Conservation (phyloP, 2,888 invertebrate genomes). For the Cinara cedri region DNA sequence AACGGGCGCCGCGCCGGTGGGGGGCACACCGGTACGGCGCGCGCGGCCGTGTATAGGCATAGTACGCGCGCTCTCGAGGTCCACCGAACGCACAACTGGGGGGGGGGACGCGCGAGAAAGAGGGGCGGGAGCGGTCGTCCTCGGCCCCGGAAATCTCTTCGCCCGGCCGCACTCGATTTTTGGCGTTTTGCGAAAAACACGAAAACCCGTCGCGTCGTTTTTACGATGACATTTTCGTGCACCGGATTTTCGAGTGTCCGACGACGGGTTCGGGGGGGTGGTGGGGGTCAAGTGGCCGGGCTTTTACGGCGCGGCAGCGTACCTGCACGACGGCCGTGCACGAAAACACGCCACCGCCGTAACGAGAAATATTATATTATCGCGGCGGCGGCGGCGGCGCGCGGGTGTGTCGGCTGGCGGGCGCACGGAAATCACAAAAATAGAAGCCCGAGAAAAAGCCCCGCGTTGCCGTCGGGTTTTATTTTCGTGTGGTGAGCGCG, state of each 20-base stretch:
- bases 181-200: background rate
- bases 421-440: slow-evolving; percentile 39
- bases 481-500: slow-evolving; percentile 36
- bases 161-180: background rate
- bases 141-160: slow-evolving; percentile 13
- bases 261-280: no score
- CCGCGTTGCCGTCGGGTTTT: slow-evolving; percentile 33
- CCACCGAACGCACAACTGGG: background rate
- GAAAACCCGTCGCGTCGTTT: no score
- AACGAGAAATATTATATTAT: background rate
- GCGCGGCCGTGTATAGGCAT: no score
- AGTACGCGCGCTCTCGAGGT: background rate
- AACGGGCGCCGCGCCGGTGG: background rate
- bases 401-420: background rate
- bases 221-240: no score
- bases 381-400: background rate
- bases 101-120: no score
- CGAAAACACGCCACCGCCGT: background rate
- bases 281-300: no score
- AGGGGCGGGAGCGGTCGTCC: background rate
- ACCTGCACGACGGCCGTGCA: background rate
- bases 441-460: slow-evolving; percentile 47
- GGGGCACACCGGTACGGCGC: background rate
- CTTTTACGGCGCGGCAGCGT: background rate
- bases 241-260: no score